These are phyloP conservation scores for Caenorhabditis tropicalis DNA, from an alignment of 1,140 invertebrate genomes.

Conservation along the genomic window DNA sequence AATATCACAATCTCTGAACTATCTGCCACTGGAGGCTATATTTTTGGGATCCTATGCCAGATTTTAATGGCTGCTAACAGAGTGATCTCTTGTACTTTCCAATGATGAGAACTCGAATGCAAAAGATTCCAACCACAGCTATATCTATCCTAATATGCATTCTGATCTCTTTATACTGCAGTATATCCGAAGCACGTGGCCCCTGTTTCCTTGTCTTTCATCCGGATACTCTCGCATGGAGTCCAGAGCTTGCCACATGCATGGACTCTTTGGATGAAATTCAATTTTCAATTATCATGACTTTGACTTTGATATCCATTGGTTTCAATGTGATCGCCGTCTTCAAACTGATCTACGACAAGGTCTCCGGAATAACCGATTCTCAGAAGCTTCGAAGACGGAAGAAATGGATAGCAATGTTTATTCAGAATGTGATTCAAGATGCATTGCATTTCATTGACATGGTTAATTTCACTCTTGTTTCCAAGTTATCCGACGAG, in stretches of 20 bases:
- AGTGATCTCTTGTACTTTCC: background rate
- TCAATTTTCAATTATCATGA: background rate
- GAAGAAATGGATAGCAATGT: background rate
- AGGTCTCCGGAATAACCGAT: background rate
- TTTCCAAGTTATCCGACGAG: background rate
- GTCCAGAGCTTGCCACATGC: background rate
- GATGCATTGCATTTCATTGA: slow-evolving; percentile 13
- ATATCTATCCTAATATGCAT: background rate
- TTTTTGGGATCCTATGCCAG: slow-evolving; percentile 1
- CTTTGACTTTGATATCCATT: background rate
- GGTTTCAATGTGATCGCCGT: background rate
- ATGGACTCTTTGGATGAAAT: background rate
- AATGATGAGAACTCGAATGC: background rate
- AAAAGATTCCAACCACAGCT: background rate
- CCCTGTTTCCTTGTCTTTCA: background rate
- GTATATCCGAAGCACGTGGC: background rate
- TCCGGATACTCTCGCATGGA: slow-evolving; percentile 3
- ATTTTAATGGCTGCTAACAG: slow-evolving; percentile 3
- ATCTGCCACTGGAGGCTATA: background rate
- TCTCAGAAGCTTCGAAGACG: background rate
- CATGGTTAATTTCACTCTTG: background rate
- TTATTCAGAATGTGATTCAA: slow-evolving; percentile 32
- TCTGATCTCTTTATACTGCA: background rate
- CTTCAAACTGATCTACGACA: background rate
- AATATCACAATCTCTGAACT: background rate